These are phyloP conservation scores for Apeira syringaria DNA, from an alignment of 2,888 invertebrate species.

Conservation along the genomic window DNA sequence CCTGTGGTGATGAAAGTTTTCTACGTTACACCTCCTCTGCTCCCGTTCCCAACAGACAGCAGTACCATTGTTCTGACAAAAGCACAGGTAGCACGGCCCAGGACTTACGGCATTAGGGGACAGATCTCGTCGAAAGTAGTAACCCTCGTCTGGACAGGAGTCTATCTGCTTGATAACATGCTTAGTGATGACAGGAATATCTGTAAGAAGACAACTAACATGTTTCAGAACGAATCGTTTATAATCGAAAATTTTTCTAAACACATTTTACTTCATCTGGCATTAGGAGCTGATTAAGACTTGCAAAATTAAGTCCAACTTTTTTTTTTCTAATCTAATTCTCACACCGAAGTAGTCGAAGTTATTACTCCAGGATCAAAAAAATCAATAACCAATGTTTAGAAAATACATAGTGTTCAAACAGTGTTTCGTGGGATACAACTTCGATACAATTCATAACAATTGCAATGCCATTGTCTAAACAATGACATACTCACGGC, in stretches of 20 bases:
- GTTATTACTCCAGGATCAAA: too few relatives aligned
- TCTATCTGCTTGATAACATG: conserved; percentile 38
- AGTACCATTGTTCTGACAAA: conserved; percentile 49
- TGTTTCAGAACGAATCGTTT: too few relatives aligned
- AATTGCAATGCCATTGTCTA: background rate
- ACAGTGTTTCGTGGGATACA: too few relatives aligned
- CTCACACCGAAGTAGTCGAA: too few relatives aligned
- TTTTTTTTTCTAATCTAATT: too few relatives aligned
- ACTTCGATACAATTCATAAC: background rate
- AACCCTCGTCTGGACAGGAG: conserved; percentile 54
- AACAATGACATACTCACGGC: background rate
- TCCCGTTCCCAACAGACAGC: conserved; percentile 59
- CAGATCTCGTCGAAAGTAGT: conserved; percentile 48
- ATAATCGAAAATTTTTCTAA: too few relatives aligned
- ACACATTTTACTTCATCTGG: too few relatives aligned
- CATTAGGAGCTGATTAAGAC: too few relatives aligned
- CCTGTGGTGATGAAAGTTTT: conserved; percentile 39
- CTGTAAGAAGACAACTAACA: conserved; percentile 36
- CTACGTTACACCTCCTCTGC: conserved; percentile 45
- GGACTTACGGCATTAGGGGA: conserved; percentile 36
- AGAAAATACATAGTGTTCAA: too few relatives aligned
- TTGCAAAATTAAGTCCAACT: too few relatives aligned
- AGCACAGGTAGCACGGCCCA: conserved; percentile 55
- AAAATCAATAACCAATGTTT: too few relatives aligned
- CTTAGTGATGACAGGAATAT: conserved; percentile 33